phyloP scores from a whole-genome alignment of 2,113 vertebrate genomes.

The Cheilinus undulatus region DNA sequence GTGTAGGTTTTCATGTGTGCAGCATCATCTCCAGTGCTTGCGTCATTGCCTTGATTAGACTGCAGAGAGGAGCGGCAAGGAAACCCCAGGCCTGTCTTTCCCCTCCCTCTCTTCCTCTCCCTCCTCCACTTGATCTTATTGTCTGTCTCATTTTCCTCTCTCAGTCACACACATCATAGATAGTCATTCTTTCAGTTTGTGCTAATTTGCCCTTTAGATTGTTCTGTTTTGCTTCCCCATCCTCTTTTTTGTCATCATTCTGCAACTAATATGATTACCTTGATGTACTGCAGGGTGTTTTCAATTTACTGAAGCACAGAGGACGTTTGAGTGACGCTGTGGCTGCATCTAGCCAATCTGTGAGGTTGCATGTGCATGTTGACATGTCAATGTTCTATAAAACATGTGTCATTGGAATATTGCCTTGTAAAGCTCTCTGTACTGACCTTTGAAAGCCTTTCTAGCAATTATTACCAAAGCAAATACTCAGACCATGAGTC shows the following conservation, averaged over 20 bases:
- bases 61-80: conserved; percentile 63
- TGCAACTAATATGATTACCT: neutral
- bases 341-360: conserved; percentile 29
- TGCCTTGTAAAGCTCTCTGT: conserved; percentile 12
- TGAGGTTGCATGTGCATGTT: neutral
- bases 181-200: conserved; percentile 41
- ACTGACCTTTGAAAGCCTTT: conserved; percentile 56
- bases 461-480: conserved; percentile 14
- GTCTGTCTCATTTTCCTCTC: conserved; percentile 19
- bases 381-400: neutral
- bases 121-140: conserved; percentile 35
- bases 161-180: conserved; percentile 28
- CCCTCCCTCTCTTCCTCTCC: conserved; percentile 44
- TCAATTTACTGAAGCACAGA: conserved; percentile 27
- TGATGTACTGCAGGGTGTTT: neutral
- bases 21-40: conserved; percentile 41
- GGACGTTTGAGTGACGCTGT: conserved; percentile 50
- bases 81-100: conserved; percentile 66
- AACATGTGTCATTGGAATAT: conserved; percentile 41
- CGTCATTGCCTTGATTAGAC: conserved; percentile 67
- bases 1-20: conserved; percentile 36
- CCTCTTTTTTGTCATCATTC: neutral
- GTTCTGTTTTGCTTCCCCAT: neutral
- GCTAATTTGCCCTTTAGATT: conserved; percentile 22
- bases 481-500: conserved; percentile 23